Evolutionary conservation across 2,888 invertebrate genomes (phyloP), one percentile per base, ranked within the genome.

Genomic region (Nomada ferruginata): DNA sequence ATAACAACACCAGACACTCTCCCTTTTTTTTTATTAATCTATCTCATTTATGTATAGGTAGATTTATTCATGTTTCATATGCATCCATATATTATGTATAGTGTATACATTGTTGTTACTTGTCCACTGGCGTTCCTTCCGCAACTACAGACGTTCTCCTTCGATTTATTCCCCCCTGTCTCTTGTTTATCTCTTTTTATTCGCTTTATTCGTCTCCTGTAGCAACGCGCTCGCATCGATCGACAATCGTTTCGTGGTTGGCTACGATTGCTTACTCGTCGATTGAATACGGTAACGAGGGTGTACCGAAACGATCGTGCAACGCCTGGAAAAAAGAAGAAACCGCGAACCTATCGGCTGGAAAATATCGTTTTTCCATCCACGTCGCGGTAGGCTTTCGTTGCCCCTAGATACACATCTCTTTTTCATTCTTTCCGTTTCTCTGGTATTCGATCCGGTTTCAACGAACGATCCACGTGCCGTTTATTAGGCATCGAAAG

Each of bases 11-110:
- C 87, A 90, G 86, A 89, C 82, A 87, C 61, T 23, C 64, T 89
- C 90, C 90, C 87, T 90, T 36, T n/a, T 90, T 91, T 91, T 88
- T 91, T 92, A 91, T 90, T 91, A 87, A 91, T 90, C 91, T 92
- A 92, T 92, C 85, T 91, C 89, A 90, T 87, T 88, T 87, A 88
- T 90, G 90, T 89, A 88, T 90, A 87, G 86, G 90, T 90, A 89
- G 89, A 87, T 90, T 89, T 90, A 90, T 91, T 87, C 86, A 87
- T 84, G 85, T 77, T 84, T 76, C 84, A 80, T 86, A 89, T 81
- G 83, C 86, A 87, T 76, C 85, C 86, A 84, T 89, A 87, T 83
- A 84, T 90, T 89, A 90, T 90, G 90, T 91, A 91, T 91, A 90
- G 82, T 91, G 91, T 91, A 90, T 91, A 91, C 90, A 90, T 89